Conservation (phyloP, 2,888 invertebrate genomes). For the Drosophila lacicola region DNA sequence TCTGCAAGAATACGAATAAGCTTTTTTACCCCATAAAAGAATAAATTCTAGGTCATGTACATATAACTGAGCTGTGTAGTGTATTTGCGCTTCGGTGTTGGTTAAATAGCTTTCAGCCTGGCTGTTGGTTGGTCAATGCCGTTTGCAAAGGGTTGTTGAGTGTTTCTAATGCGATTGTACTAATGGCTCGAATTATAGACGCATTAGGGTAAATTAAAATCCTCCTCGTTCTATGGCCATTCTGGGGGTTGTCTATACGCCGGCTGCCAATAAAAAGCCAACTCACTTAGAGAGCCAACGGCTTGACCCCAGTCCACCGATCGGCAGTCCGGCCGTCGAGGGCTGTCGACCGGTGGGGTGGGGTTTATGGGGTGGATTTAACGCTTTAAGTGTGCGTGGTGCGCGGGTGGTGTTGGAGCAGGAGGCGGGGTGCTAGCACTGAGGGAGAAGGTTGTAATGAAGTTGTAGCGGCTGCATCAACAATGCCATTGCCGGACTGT, state of each 20-base stretch:
- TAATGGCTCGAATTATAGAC: slow-evolving; percentile 85
- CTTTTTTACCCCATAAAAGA: no score
- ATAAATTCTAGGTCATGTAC: no score
- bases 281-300: slow-evolving; percentile 60
- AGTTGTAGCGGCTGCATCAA: slow-evolving; percentile 67
- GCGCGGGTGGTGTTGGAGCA: not conserved
- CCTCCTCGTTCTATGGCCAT: slow-evolving; percentile 61
- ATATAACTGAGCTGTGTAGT: not conserved
- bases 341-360: not conserved
- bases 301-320: slow-evolving; percentile 45
- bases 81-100: not conserved
- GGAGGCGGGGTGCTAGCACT: not conserved
- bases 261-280: slow-evolving; percentile 62
- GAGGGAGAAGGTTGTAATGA: slow-evolving; percentile 45
- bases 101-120: slow-evolving; percentile 2
- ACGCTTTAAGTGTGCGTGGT: slow-evolving; percentile 16
- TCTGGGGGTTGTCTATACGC: slow-evolving; percentile 37
- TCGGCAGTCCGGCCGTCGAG: not conserved
- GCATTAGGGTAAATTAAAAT: slow-evolving; percentile 85
- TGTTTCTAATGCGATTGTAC: slow-evolving; percentile 83
- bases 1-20: no score
- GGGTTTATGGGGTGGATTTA: slow-evolving; percentile 51
- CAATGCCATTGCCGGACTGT: slow-evolving; percentile 56
- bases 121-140: slow-evolving; percentile 42
- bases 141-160: slow-evolving; percentile 65